phyloP scores from a whole-genome alignment of 2,797 vertebrate species.

The Lithobates pipiens region DNA sequence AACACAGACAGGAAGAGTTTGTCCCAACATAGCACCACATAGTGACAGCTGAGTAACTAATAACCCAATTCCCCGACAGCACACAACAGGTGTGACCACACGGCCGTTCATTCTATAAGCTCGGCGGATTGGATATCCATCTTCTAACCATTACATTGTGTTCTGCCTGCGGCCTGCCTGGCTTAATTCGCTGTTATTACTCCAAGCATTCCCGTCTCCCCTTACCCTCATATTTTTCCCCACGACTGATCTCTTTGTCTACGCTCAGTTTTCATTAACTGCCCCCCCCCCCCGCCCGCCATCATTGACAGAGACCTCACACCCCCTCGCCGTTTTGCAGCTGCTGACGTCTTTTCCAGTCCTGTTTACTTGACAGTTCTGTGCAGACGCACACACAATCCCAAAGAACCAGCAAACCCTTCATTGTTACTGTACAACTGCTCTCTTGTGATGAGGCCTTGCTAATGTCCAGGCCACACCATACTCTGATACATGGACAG shows the following conservation, averaged over 20 bases:
- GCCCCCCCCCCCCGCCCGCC: not conserved
- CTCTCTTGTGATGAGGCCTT: not conserved
- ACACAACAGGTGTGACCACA: constrained; percentile 9
- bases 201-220: not conserved
- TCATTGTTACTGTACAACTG: not conserved
- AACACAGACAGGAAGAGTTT: too few relatives aligned
- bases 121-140: not conserved
- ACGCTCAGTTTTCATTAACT: not conserved
- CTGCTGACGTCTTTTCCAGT: constrained; percentile 35
- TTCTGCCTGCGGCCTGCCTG: not conserved
- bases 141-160: not conserved
- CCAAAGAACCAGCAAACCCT: not conserved
- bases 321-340: constrained; percentile 17
- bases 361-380: constrained; percentile 11
- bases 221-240: not conserved
- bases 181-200: not conserved
- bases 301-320: constrained; percentile 22
- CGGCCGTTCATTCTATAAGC: not conserved
- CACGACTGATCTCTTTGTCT: constrained; percentile 27
- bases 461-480: not conserved
- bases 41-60: not conserved
- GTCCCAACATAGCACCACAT: too few relatives aligned
- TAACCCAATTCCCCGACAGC: not conserved
- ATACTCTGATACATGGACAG: too few relatives aligned
- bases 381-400: not conserved